Percentiles rank a stretch among this genome's conserved stretches.
These are phyloP conservation scores for Nasonia oneida DNA, from an alignment of 2,888 invertebrate species.

Conservation along the genomic window DNA sequence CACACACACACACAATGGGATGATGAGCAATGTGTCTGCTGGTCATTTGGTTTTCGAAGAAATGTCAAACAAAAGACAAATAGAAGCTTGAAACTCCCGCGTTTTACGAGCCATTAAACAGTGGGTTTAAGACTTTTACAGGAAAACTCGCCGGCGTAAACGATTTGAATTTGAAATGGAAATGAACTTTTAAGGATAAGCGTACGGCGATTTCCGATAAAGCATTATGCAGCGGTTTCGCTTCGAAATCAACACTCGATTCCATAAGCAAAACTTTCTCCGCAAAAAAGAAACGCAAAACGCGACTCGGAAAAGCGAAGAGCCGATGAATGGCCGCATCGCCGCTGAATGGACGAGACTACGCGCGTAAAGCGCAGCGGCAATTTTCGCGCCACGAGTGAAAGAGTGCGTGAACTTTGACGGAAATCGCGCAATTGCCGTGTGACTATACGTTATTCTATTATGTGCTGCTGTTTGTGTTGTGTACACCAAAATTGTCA, in stretches of 20 bases:
- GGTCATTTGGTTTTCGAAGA: neutral
- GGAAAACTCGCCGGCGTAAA: neutral
- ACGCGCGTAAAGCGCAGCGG: slow-evolving; percentile 9
- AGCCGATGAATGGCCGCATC: neutral
- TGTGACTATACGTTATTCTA: slow-evolving; percentile 70
- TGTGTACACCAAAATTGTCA: neutral
- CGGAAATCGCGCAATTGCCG: slow-evolving; percentile 78
- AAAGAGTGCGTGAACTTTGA: slow-evolving; percentile 73
- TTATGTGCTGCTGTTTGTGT: neutral
- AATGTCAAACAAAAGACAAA: slow-evolving; percentile 13
- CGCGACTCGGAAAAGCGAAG: neutral
- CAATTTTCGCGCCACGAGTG: slow-evolving; percentile 3
- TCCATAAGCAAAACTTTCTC: too few relatives aligned
- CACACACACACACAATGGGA: neutral
- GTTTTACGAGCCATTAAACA: neutral
- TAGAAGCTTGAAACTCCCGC: neutral
- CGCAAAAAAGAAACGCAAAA: neutral
- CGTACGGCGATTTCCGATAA: too few relatives aligned
- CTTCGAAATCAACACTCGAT: neutral
- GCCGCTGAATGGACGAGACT: slow-evolving; percentile 29
- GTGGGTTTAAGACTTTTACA: neutral
- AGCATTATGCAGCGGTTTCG: neutral
- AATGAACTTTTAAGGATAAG: neutral
- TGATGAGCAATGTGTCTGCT: neutral
- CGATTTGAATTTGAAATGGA: neutral